phyloP scores from a whole-genome alignment of 2,797 vertebrate genomes.

The Sitta carolinensis region DNA sequence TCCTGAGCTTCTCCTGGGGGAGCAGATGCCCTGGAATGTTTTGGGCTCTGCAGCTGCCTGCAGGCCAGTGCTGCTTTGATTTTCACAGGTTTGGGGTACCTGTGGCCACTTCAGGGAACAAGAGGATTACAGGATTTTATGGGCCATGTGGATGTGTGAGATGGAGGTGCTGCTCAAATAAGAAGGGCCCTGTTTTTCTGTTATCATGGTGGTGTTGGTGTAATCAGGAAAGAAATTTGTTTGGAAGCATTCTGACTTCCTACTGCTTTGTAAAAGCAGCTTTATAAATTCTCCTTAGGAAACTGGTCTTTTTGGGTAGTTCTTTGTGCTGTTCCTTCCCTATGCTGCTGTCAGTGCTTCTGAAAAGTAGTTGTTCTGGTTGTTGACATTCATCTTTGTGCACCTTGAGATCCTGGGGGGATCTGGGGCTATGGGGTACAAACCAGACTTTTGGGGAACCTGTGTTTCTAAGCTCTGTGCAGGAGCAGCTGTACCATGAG shows the following conservation, averaged over 20 bases:
- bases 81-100: not conserved
- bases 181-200: not conserved
- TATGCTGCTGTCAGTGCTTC: not conserved
- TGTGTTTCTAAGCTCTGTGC: not conserved
- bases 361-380: not conserved
- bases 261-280: not conserved
- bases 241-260: not conserved
- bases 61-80: not conserved
- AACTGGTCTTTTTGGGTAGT: not conserved
- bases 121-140: not conserved
- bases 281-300: not conserved
- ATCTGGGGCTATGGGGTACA: not conserved
- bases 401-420: not conserved
- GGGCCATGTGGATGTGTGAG: not conserved
- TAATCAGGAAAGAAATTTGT: not conserved
- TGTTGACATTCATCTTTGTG: not conserved
- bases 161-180: not conserved
- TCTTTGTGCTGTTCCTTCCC: not conserved
- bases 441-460: not conserved
- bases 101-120: not conserved
- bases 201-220: not conserved
- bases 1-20: not conserved
- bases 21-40: not conserved
- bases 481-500: not conserved
- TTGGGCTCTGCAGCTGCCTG: not conserved